phyloP scores from a whole-genome alignment of 2,888 invertebrate genomes.

The Alviniconcha strummeri region DNA sequence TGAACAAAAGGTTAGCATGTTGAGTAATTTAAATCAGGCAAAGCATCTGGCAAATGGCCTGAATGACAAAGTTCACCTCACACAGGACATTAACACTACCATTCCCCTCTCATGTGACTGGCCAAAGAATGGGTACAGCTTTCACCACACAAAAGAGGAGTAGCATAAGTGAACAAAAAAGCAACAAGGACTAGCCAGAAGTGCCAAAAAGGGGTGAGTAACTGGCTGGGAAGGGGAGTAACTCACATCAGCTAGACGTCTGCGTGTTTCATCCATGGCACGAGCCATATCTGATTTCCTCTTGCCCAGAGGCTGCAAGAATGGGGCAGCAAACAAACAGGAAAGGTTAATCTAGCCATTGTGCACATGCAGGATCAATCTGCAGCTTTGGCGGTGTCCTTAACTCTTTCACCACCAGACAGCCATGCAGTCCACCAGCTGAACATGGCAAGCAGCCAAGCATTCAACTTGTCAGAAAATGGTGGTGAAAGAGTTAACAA shows the following conservation, averaged over 20 bases:
- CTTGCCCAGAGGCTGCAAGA: slow-evolving; percentile 48
- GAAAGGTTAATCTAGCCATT: not conserved
- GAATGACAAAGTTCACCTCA: not conserved
- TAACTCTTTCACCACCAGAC: not conserved
- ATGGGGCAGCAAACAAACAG: slow-evolving; percentile 23
- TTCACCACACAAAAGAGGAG: slow-evolving; percentile 5
- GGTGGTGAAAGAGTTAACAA: no score
- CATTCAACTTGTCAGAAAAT: no score
- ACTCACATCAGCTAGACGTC: slow-evolving; percentile 63
- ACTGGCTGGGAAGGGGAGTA: not conserved
- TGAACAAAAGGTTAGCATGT: no score
- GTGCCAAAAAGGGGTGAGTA: not conserved
- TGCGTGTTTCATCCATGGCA: slow-evolving; percentile 65
- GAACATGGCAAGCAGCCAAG: no score
- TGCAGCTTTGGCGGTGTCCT: not conserved
- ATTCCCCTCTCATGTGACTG: not conserved
- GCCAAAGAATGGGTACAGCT: not conserved
- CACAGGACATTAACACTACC: not conserved
- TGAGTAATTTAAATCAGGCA: no score
- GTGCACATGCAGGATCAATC: not conserved
- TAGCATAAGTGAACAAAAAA: not conserved
- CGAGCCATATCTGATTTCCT: slow-evolving; percentile 65
- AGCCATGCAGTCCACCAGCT: no score
- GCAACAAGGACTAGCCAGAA: not conserved
- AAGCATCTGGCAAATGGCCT: not conserved